Evolutionary conservation across 2,797 vertebrate species (phyloP).

Genomic region (Limnodromus scolopaceus): DNA sequence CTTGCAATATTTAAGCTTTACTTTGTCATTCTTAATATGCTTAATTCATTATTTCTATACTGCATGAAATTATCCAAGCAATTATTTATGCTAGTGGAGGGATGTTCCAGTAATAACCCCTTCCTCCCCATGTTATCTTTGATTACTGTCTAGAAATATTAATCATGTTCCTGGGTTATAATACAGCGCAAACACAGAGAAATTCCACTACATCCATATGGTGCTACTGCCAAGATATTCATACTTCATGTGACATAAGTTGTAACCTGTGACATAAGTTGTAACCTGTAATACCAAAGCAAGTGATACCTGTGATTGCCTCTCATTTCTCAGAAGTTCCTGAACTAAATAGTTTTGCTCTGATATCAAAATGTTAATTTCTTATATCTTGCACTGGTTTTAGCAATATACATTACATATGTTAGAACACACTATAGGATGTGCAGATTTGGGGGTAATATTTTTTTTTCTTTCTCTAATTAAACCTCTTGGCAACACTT

Average conservation of each 20-base stretch:
- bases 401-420: background rate
- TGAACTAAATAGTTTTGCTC: background rate
- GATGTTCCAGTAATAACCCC: background rate
- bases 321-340: background rate
- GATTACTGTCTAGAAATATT: background rate
- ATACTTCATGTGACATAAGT: background rate
- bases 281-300: background rate
- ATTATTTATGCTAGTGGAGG: conserved; percentile 36
- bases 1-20: conserved; percentile 46
- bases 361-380: background rate
- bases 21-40: conserved; percentile 41
- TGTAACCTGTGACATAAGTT: background rate
- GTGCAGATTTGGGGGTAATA: background rate
- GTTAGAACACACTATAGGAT: background rate
- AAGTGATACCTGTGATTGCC: background rate
- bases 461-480: background rate
- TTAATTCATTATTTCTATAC: conserved; percentile 34
- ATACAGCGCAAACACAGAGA: background rate
- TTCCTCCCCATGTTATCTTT: background rate
- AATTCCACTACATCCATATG: background rate
- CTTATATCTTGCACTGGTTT: background rate
- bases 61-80: conserved; percentile 27
- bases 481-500: background rate
- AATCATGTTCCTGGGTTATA: background rate
- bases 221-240: background rate